These are phyloP conservation scores for Mesitornis unicolor DNA, from an alignment of 2,113 vertebrate species.

Conservation along the genomic window DNA sequence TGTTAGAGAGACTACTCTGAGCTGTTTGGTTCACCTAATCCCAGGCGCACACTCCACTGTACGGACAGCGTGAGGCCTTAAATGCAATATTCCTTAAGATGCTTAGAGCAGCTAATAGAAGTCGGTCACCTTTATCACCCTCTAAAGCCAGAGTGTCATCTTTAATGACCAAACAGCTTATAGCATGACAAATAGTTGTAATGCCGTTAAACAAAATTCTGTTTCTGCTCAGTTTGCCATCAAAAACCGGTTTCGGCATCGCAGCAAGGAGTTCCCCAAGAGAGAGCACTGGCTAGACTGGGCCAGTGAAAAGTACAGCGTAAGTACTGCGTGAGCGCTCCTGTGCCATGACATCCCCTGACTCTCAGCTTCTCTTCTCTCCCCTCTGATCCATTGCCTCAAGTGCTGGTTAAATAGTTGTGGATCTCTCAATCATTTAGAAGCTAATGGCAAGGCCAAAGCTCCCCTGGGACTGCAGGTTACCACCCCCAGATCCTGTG, in stretches of 20 bases:
- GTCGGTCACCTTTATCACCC: background rate
- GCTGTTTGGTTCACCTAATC: background rate
- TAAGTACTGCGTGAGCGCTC: slow-evolving; percentile 51
- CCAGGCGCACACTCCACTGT: background rate
- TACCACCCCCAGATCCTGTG: background rate
- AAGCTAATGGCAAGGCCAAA: background rate
- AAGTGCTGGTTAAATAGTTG: background rate
- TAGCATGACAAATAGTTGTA: background rate
- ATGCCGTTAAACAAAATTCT: background rate
- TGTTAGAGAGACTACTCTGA: background rate
- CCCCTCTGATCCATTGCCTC: background rate
- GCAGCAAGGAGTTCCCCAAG: slow-evolving; percentile 80
- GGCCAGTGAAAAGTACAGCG: slow-evolving; percentile 89
- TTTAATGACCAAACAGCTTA: background rate
- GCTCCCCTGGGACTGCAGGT: background rate
- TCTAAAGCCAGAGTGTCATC: background rate
- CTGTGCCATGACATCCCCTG: background rate
- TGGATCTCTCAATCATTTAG: background rate
- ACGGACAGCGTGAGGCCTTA: background rate
- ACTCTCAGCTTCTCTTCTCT: background rate
- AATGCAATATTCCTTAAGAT: background rate
- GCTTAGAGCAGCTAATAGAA: background rate
- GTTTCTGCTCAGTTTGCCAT: slow-evolving; percentile 85
- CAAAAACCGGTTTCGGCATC: slow-evolving; percentile 85
- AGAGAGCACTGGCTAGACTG: slow-evolving; percentile 96